These are phyloP conservation scores for Tetragonula clypearis DNA, from an alignment of 1,140 invertebrate genomes.

Conservation along the genomic window DNA sequence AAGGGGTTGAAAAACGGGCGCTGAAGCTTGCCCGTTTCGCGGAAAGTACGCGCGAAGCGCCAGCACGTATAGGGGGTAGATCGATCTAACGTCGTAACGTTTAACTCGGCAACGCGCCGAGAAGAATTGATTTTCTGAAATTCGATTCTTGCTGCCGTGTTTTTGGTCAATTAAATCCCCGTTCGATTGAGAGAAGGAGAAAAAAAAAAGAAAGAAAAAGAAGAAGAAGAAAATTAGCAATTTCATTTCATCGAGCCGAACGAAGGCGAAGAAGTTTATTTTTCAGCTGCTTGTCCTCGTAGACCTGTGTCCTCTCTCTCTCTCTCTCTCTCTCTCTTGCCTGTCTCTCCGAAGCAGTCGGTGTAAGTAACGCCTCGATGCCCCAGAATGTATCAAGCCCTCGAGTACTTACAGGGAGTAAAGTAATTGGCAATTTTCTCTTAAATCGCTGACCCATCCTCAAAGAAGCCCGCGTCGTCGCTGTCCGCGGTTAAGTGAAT, in stretches of 20 bases:
- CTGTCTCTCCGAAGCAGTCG: not conserved
- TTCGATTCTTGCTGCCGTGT: not conserved
- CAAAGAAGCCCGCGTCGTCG: not conserved
- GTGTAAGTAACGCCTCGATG: slow-evolving; percentile 9
- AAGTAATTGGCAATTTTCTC: slow-evolving; percentile 34
- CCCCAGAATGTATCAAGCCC: slow-evolving; percentile 3
- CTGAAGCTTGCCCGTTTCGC: not conserved
- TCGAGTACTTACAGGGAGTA: slow-evolving; percentile 3
- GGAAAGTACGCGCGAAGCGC: not conserved
- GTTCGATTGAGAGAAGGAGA: not conserved
- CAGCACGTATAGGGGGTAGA: no score
- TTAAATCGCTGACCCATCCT: slow-evolving; percentile 9
- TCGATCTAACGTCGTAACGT: not conserved
- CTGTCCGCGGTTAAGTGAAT: slow-evolving; percentile 8
- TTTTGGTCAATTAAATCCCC: not conserved
- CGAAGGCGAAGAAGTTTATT: not conserved
- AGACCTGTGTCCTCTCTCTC: not conserved
- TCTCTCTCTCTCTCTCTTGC: not conserved
- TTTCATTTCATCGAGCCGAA: not conserved
- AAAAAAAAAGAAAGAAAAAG: no score
- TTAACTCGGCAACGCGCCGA: no score
- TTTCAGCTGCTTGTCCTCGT: not conserved
- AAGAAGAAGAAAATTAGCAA: not conserved
- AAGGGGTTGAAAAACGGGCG: not conserved
- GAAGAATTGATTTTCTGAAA: not conserved